A percentile compares a stretch with the other conserved stretches of the same genome.
These are phyloP conservation scores for Clepsis dumicolana DNA, from an alignment of 2,888 invertebrate species.

Conservation along the genomic window DNA sequence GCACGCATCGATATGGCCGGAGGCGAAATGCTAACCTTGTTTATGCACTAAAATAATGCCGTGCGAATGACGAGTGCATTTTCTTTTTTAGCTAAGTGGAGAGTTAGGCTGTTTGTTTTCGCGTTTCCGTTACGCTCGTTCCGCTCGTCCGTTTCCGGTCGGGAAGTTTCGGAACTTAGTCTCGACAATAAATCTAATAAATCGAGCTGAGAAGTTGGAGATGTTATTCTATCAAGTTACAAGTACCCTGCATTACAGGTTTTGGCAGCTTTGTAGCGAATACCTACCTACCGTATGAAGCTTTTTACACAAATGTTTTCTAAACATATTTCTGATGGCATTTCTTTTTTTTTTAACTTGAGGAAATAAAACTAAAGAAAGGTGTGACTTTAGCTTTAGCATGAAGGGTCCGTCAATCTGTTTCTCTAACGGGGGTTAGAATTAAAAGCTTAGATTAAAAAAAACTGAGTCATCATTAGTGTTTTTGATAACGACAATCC, in stretches of 20 bases:
- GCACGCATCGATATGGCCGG: constrained; percentile 82
- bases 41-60: constrained; percentile 85
- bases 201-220: constrained; percentile 39
- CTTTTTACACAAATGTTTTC: too few relatives aligned
- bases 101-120: constrained; percentile 61
- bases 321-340: too few relatives aligned
- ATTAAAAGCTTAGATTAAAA: background rate
- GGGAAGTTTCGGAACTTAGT: constrained; percentile 48
- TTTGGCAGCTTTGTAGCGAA: constrained; percentile 7
- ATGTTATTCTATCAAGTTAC: constrained; percentile 35
- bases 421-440: background rate
- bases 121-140: constrained; percentile 67
- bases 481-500: constrained; percentile 11
- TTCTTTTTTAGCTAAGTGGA: constrained; percentile 62
- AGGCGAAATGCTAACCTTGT: constrained; percentile 80
- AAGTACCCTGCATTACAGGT: constrained; percentile 24
- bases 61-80: constrained; percentile 73
- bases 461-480: constrained; percentile 17
- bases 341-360: too few relatives aligned
- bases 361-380: too few relatives aligned
- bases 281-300: background rate
- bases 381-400: too few relatives aligned
- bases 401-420: too few relatives aligned
- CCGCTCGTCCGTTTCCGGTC: constrained; percentile 63
- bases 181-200: constrained; percentile 40